Conservation (phyloP, 2,888 invertebrate genomes). For the Drosophila robusta region DNA sequence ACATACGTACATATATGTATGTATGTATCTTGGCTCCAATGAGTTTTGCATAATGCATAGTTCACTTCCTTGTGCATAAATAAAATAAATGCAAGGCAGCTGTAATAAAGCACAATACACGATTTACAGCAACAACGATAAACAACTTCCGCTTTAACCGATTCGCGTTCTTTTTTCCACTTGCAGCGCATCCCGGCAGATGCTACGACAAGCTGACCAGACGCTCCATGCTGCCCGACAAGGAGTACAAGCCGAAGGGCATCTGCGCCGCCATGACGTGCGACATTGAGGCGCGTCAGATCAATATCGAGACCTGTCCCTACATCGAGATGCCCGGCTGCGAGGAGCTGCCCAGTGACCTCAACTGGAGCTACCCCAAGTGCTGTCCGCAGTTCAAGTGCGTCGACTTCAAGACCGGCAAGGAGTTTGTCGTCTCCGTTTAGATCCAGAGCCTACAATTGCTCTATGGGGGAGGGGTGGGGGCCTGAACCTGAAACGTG, state of each 20-base stretch:
- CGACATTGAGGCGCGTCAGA: conserved; percentile 79
- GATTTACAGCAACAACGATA: conserved; percentile 26
- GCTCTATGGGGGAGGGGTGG: conserved; percentile 11
- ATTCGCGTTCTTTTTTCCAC: conserved; percentile 29
- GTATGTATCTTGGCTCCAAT: not conserved
- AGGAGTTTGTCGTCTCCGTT: conserved; percentile 81
- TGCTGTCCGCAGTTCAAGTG: conserved; percentile 84
- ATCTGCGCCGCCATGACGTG: conserved; percentile 84
- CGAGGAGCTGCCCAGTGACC: conserved; percentile 83
- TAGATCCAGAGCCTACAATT: conserved; percentile 46
- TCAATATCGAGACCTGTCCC: conserved; percentile 84
- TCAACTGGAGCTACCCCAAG: conserved; percentile 83
- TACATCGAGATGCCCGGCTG: conserved; percentile 84
- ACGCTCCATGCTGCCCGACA: conserved; percentile 82
- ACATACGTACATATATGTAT: not conserved
- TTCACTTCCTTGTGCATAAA: conserved; percentile 50
- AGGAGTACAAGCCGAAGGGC: conserved; percentile 85
- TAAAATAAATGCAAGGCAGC: conserved; percentile 20
- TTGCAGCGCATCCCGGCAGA: conserved; percentile 83
- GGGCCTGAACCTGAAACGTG: conserved; percentile 56
- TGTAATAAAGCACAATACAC: conserved; percentile 42
- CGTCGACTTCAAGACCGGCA: conserved; percentile 84
- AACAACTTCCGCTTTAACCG: conserved; percentile 65
- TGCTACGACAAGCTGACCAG: conserved; percentile 84
- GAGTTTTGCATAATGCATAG: conserved; percentile 35